Evolutionary conservation across 2,888 invertebrate genomes (phyloP).

Genomic region (Cynaeus angustus): DNA sequence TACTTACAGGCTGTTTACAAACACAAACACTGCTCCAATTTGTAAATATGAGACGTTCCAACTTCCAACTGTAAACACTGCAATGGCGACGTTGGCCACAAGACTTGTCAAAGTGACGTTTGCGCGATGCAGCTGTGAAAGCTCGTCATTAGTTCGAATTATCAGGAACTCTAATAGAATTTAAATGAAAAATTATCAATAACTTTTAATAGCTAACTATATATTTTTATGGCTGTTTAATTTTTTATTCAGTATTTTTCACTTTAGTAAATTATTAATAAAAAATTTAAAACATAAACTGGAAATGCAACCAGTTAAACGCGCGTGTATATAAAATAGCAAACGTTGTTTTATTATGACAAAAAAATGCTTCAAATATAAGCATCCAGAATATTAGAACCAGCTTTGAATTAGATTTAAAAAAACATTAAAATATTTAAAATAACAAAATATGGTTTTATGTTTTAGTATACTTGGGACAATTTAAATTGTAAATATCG

Average conservation of each 20-base stretch:
- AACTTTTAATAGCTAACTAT: too few relatives aligned
- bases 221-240: too few relatives aligned
- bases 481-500: not conserved
- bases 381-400: too few relatives aligned
- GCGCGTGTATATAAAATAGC: too few relatives aligned
- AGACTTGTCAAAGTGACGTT: conserved; percentile 21
- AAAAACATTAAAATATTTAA: too few relatives aligned
- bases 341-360: too few relatives aligned
- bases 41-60: not conserved
- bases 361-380: too few relatives aligned
- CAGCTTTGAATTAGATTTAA: not conserved
- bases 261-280: not conserved
- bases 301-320: not conserved
- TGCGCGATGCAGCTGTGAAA: conserved; percentile 21
- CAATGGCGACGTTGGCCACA: conserved; percentile 31
- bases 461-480: too few relatives aligned
- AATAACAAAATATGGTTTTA: too few relatives aligned
- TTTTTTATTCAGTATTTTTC: too few relatives aligned
- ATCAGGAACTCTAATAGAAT: not conserved
- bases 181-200: too few relatives aligned
- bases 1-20: conserved; percentile 12
- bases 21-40: not conserved
- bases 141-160: not conserved
- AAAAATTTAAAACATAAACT: not conserved
- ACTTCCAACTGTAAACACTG: conserved; percentile 13